Evolutionary conservation across 2,113 vertebrate species (phyloP).

Genomic region (Rhegmatorhina hoffmannsi): DNA sequence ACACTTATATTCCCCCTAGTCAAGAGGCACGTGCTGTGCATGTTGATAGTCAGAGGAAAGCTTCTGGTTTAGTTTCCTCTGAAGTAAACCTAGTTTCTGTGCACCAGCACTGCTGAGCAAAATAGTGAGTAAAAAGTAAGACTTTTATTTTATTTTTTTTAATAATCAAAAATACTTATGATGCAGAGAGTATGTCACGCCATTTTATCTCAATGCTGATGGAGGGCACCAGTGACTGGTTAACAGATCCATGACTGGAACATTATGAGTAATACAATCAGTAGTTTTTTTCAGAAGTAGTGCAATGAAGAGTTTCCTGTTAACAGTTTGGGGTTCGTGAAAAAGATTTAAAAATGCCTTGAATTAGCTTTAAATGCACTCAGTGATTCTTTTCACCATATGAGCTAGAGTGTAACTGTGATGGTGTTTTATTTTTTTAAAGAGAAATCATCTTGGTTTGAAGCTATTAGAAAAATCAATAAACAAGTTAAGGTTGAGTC

Average conservation of each 20-base stretch:
- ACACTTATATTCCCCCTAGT: not conserved
- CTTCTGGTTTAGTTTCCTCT: not conserved
- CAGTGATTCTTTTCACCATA: not conserved
- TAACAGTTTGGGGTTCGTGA: not conserved
- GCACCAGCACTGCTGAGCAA: not conserved
- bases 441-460: not conserved
- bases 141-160: not conserved
- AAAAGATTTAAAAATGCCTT: not conserved
- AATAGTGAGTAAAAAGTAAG: not conserved
- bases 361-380: not conserved
- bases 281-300: not conserved
- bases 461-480: not conserved
- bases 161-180: not conserved
- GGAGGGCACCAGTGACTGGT: not conserved
- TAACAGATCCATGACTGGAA: not conserved
- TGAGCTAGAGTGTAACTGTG: not conserved
- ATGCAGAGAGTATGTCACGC: not conserved
- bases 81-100: not conserved
- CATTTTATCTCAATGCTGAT: not conserved
- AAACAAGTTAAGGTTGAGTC: not conserved
- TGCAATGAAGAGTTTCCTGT: not conserved
- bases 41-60: not conserved
- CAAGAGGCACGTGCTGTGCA: accelerated
- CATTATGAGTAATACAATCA: not conserved
- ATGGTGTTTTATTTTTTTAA: not conserved